phyloP scores from a whole-genome alignment of 2,797 vertebrate genomes.

The Philypnodon macrostomus region DNA sequence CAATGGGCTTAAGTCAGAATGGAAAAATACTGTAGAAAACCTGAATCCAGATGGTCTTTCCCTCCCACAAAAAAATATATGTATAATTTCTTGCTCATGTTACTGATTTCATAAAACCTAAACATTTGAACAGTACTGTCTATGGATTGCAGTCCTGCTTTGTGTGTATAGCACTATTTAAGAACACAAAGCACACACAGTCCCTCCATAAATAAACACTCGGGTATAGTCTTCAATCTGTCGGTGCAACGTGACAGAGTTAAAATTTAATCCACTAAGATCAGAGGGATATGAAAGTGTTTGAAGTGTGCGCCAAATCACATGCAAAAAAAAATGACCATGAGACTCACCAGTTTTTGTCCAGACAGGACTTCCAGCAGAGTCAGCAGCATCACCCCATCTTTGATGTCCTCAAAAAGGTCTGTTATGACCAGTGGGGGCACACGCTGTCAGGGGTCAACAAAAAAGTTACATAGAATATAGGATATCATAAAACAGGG shows the following conservation, averaged over 20 bases:
- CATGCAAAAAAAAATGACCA: slow-evolving; percentile 26
- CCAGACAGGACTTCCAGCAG: slow-evolving; percentile 94
- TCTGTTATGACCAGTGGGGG: slow-evolving; percentile 89
- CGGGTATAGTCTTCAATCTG: slow-evolving; percentile 11
- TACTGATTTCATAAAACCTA: too few species aligned
- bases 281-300: slow-evolving; percentile 24
- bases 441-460: slow-evolving; percentile 73
- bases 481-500: not conserved
- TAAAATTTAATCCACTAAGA: slow-evolving; percentile 30
- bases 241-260: slow-evolving; percentile 10
- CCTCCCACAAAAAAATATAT: too few species aligned
- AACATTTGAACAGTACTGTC: too few species aligned
- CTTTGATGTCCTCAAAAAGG: slow-evolving; percentile 97
- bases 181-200: not conserved
- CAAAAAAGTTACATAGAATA: not conserved
- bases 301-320: slow-evolving; percentile 48
- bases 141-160: slow-evolving; percentile 5
- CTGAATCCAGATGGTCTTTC: too few species aligned
- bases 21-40: too few species aligned
- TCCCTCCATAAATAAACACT: slow-evolving; percentile 14
- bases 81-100: too few species aligned
- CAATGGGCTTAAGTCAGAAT: too few species aligned
- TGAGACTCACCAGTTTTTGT: slow-evolving; percentile 88
- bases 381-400: slow-evolving; percentile 90
- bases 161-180: slow-evolving; percentile 1